These are phyloP conservation scores for Brachyalestes nurse DNA, from an alignment of 2,797 vertebrate species.

Conservation along the genomic window DNA sequence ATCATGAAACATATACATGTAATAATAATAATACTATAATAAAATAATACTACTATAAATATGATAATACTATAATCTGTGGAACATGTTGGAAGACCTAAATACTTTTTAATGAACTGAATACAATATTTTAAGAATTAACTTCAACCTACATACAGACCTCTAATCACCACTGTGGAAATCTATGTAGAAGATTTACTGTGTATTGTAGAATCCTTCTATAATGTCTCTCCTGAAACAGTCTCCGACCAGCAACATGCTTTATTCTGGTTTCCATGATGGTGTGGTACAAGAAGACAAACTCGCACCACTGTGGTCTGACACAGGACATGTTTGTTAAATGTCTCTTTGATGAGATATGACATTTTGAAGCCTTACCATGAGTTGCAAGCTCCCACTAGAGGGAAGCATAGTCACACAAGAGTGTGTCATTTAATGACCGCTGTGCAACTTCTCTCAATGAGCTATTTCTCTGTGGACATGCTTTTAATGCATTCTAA, in stretches of 20 bases:
- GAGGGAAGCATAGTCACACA: constrained; percentile 48
- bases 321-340: background rate
- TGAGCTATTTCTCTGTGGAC: background rate
- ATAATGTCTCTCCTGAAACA: background rate
- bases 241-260: background rate
- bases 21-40: too few species aligned
- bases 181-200: constrained; percentile 4
- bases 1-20: too few species aligned
- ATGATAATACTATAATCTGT: too few species aligned
- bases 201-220: background rate
- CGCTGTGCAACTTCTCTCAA: background rate
- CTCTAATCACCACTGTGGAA: background rate
- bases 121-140: too few species aligned
- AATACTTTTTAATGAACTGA: too few species aligned
- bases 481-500: background rate
- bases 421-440: background rate
- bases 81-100: too few species aligned
- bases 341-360: background rate
- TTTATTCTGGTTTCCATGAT: background rate
- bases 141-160: background rate
- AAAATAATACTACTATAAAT: too few species aligned
- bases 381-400: constrained; percentile 35
- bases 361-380: background rate
- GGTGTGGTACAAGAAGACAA: too few species aligned
- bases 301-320: background rate